These are phyloP conservation scores for Drosophila triauraria DNA, from an alignment of 1,140 invertebrate species.

Conservation along the genomic window DNA sequence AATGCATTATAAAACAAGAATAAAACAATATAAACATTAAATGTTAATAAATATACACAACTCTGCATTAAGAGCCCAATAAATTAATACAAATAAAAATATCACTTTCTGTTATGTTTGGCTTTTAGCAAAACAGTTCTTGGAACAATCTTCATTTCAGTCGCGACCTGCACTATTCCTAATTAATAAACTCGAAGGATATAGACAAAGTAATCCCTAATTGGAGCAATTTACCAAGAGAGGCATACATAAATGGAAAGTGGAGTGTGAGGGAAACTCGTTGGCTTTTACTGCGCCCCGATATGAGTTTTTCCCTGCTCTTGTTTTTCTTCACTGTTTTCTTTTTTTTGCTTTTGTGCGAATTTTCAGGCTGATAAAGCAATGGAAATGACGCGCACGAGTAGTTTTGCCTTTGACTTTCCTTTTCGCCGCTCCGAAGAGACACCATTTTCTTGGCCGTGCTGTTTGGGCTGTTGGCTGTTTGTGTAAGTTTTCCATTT, in stretches of 20 bases:
- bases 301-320: constrained; percentile 42
- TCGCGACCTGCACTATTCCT: constrained; percentile 33
- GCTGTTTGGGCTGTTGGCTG: constrained; percentile 33
- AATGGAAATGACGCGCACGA: constrained; percentile 79
- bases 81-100: neutral
- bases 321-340: neutral
- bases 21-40: neutral
- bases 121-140: neutral
- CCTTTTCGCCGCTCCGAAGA: constrained; percentile 51
- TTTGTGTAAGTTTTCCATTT: constrained; percentile 84
- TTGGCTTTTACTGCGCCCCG: constrained; percentile 64
- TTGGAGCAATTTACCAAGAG: constrained; percentile 38
- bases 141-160: constrained; percentile 8
- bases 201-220: constrained; percentile 24
- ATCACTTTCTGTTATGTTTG: neutral
- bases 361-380: constrained; percentile 79
- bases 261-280: constrained; percentile 27
- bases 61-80: neutral
- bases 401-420: constrained; percentile 74
- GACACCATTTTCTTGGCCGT: constrained; percentile 51
- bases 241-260: constrained; percentile 26
- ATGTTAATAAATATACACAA: neutral
- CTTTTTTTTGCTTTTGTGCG: constrained; percentile 47
- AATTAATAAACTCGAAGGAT: constrained; percentile 56
- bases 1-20: neutral